Evolutionary conservation across 2,888 invertebrate species (phyloP).

Genomic region (Dryadula phaetusa): DNA sequence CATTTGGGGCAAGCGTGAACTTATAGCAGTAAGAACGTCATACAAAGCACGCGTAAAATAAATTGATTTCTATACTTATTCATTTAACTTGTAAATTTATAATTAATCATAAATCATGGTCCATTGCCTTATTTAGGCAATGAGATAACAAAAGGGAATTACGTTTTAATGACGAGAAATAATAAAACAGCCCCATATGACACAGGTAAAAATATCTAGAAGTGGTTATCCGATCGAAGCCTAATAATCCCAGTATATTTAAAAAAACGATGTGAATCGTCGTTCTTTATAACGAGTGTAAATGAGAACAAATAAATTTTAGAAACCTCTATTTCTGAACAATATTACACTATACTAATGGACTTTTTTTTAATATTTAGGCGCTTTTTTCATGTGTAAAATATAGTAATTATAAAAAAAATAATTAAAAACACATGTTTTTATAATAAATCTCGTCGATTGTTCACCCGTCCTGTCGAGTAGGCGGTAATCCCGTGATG

Average conservation of each 20-base stretch:
- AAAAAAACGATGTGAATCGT: too few relatives aligned
- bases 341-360: too few relatives aligned
- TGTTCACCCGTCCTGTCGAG: conserved; percentile 46
- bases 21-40: conserved; percentile 48
- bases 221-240: too few relatives aligned
- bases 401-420: not conserved
- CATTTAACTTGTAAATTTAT: not conserved
- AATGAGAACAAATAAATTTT: too few relatives aligned
- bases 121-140: not conserved
- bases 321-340: too few relatives aligned
- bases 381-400: not conserved
- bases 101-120: not conserved
- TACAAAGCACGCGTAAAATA: conserved; percentile 34
- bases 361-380: too few relatives aligned
- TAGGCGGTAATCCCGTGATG: conserved; percentile 47
- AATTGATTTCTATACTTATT: conserved; percentile 27
- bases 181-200: not conserved
- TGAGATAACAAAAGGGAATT: not conserved
- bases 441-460: not conserved
- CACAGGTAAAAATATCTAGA: too few relatives aligned
- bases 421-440: not conserved
- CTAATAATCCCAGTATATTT: too few relatives aligned
- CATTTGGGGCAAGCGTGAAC: conserved; percentile 49
- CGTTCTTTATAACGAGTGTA: too few relatives aligned
- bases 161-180: not conserved